Evolutionary conservation across 1,140 invertebrate genomes (phyloP).

Genomic region (Meloidogyne floridensis): DNA sequence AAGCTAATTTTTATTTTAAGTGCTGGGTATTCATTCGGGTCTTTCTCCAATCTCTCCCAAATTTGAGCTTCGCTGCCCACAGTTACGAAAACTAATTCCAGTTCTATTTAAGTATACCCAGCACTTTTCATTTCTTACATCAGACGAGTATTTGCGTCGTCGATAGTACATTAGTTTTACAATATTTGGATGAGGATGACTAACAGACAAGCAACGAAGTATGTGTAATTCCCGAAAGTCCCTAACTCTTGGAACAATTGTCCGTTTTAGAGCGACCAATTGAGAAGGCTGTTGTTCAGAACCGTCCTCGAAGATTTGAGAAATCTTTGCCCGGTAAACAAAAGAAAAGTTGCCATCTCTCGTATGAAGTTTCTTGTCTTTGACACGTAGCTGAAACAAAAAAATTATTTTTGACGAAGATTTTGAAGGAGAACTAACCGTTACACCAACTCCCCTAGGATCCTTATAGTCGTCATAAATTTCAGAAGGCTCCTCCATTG

Average conservation of each 20-base stretch:
- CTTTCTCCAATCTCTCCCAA: too few species aligned
- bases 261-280: not conserved
- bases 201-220: not conserved
- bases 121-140: not conserved
- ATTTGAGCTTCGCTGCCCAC: too few species aligned
- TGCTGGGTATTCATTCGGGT: too few species aligned
- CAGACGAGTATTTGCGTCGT: not conserved
- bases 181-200: not conserved
- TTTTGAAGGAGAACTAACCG: not conserved
- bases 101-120: too few species aligned
- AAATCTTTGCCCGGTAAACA: not conserved
- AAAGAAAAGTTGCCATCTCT: not conserved
- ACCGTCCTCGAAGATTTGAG: not conserved
- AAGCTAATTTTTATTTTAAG: not conserved
- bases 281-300: not conserved
- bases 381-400: not conserved
- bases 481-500: not conserved
- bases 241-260: not conserved
- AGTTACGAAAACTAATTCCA: too few species aligned
- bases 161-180: not conserved
- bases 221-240: conserved; percentile 3
- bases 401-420: not conserved
- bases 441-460: not conserved
- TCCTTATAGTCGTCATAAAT: not conserved
- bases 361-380: not conserved